Evolutionary conservation across 2,113 vertebrate species (phyloP), one percentile per base, ranked within the genome.

Genomic region (Cebus imitator): DNA sequence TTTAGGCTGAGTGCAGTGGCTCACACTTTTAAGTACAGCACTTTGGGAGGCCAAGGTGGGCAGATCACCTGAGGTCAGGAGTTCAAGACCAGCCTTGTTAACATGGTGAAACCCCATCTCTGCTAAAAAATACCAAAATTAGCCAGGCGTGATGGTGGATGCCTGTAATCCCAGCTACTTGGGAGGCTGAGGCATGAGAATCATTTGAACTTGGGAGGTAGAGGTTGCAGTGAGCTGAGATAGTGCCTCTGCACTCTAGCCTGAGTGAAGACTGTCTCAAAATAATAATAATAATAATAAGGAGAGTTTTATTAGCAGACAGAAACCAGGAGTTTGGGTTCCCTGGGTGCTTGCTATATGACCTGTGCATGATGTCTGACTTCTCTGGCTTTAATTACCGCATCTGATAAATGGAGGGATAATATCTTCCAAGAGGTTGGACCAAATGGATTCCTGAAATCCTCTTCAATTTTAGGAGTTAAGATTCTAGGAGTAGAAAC

Each of bases 401-500:
- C 23, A 30, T 48, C 50, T 89, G 68, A 16, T 58, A 70, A 82
- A 21, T 30, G n/a, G 48, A 87, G 32, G 8, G 27, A n/a, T 43
- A 17, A n/a, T 7, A 14, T 3, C n/a, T 92, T 79, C 50, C 32
- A 55, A 91, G 32, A 52, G 37, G 6, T 40, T 64, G 52, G n/a
- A 55, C 68, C 52, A 66, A 11, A 8, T 50, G 14, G 43, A 66
- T 75, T 81, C 25, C 87, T 90, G 40, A 92, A 76, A 73, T 68
- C 55, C n/a, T 88, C 52, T 73, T 23, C 37, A 86, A 32, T 35
- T 79, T 37, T 30, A 88, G 37, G 50, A 94, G 30, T 21, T 76
- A 91, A 72, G 8, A 61, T 81, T 85, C 88, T 85, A 93, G 55
- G 83, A 96, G 57, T 90, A 89, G 27, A 95, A 92, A 84, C 48